Base-by-base conservation (phyloP, 2,113 vertebrate species). In the Pipa parva region DNA sequence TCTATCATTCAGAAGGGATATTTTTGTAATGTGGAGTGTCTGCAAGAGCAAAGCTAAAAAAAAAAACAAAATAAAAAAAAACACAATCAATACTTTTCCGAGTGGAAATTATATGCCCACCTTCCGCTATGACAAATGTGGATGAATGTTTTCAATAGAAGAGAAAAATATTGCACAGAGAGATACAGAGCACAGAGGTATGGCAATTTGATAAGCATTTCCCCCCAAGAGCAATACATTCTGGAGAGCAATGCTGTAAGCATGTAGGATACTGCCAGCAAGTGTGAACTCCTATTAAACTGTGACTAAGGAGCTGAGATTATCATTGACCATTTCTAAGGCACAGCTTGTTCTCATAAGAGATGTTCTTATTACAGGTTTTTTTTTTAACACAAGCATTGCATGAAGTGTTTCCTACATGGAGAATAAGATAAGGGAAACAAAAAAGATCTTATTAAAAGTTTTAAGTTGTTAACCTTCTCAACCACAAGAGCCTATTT, bases 241-340 rank as follows among this genome's bases (percentile, higher is more conserved):
- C 25, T 45, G 33, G 36, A 42, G 59, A 52, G 57, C 31, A 52
- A 33, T 25, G 24, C 10, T 54, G 25, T 42, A 49, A 37, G 29
- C 65, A 61, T 54, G 31, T 60, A 24, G 36, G 42, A 70, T 70
- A 61, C 8, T 70, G 57, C 39, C 18, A 52, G 46, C n/a, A 37
- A 70, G n/a, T 29, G 26, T 45, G 58, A 61, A 61, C 39, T 59
- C 57, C 28, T 39, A 70, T 70, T 70, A 69, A 70, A 70, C 66
- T 61, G 57, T 70, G 66, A 70, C 57, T 54, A 61, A 39, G 28
- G 55, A 33, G 55, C 57, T 61, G 9, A 54, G 45, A 58, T 61
- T 58, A 36, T 58, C 25, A 70, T 70, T 61, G 66, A 61, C 66
- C 57, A 54, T 61, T 45, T 70, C 26, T 54, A 70, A 70, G 36